phyloP scores from a whole-genome alignment of 2,113 vertebrate species.

The Ramphastos sulfuratus region DNA sequence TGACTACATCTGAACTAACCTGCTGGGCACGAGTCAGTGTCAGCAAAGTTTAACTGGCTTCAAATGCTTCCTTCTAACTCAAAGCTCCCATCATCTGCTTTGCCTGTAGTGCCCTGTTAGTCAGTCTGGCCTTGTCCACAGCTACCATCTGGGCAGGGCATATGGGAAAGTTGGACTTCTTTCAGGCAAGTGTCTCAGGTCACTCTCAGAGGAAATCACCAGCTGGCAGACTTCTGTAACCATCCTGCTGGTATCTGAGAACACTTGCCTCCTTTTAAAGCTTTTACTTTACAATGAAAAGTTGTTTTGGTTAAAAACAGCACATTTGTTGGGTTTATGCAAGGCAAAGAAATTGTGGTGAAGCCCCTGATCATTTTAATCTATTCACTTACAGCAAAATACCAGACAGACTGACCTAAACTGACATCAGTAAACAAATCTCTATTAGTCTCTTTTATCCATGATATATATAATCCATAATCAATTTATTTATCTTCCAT shows the following conservation, averaged over 20 bases:
- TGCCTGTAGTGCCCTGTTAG: neutral
- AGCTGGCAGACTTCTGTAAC: slow-evolving; percentile 2
- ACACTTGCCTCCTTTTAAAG: neutral
- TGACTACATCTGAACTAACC: neutral
- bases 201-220: neutral
- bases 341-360: neutral
- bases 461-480: neutral
- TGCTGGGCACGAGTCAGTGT: neutral
- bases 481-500: neutral
- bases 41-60: neutral
- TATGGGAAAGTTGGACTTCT: slow-evolving; percentile 15
- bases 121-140: neutral
- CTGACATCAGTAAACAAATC: neutral
- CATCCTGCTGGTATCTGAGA: neutral
- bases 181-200: neutral
- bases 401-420: neutral
- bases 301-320: neutral
- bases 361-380: neutral
- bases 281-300: neutral
- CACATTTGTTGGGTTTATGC: neutral
- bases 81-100: neutral
- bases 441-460: neutral
- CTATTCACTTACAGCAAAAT: neutral
- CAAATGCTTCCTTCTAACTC: neutral
- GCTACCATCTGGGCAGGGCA: slow-evolving; percentile 14